Evolutionary conservation across 2,888 invertebrate species (phyloP), one percentile per base, ranked within the genome.

Genomic region (Pimpla rufipes): DNA sequence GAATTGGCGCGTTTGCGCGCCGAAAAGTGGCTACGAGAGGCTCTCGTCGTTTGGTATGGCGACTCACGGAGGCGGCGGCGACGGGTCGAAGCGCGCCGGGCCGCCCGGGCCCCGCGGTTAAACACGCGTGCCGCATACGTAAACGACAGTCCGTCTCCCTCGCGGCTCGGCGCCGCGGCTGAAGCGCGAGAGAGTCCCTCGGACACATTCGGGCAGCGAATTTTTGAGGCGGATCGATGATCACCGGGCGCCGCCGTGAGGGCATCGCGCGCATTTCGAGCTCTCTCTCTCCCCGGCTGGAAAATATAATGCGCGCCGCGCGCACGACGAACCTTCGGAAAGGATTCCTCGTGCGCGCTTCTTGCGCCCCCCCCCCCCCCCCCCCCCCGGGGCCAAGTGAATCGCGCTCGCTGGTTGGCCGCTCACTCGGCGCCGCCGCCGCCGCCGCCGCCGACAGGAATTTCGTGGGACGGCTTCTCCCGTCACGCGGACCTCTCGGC

Each of bases 41-140:
- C n/a, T n/a, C n/a, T n/a, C n/a, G n/a, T n/a, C n/a, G n/a, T n/a
- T n/a, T n/a, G n/a, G n/a, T n/a, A n/a, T n/a, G n/a, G n/a, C n/a
- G n/a, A n/a, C n/a, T n/a, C n/a, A n/a, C n/a, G n/a, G n/a, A n/a
- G n/a, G n/a, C n/a, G n/a, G n/a, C n/a, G n/a, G n/a, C n/a, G n/a
- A n/a, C n/a, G n/a, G n/a, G n/a, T n/a, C n/a, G n/a, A n/a, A n/a
- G n/a, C n/a, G n/a, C n/a, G n/a, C n/a, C n/a, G n/a, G n/a, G n/a
- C n/a, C n/a, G n/a, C n/a, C n/a, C n/a, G 66, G 50, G 18, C 74
- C 70, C 79, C 47, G 68, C 50, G 79, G 74, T 71, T 59, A 68
- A 83, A 74, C 74, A 88, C 88, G 89, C 88, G 87, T 88, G 85
- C 85, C 81, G 89, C 89, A 90, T 90, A 90, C 90, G 86, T 87